Evolutionary conservation across 1,140 invertebrate species (phyloP), one percentile per base, ranked within the genome.

Genomic region (Drosophila nigromelanica): DNA sequence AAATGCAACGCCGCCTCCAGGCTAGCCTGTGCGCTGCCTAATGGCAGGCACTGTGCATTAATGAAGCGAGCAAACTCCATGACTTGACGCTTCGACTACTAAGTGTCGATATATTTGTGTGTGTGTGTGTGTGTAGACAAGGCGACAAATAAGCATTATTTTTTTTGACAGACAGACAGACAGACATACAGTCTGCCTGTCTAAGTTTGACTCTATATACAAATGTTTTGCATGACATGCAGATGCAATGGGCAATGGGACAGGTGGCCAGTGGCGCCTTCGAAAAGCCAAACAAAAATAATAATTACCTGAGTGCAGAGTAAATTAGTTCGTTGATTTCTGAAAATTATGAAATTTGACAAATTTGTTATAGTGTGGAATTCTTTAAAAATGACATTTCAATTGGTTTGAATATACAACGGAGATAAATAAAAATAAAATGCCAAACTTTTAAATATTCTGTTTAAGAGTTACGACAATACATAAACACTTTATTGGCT

Each of bases 31-130:
- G 37, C 59, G 14, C 18, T 14, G 47, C 56, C 52, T 85, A 78
- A 78, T 78, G 59, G 66, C 82, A 74, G 75, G 59, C 78, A 67
- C 63, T 68, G 75, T 82, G 66, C 71, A 67, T 87, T 86, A 86
- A 82, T 78, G 74, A 72, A 69, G 33, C 52, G 72, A 61, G 18
- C 64, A 63, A 68, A 68, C 68, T 69, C 67, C 82, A 87, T 81
- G 83, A 70, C 82, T 74, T 48, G 74, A 60, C 81, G 67, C 61
- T 78, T 24, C 21, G 21, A 2, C 61, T 55, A n/a, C 52, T 59
- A 35, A 61, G 37, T 11, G 35, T 48, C 54, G 39, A 35, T 7
- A 24, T 24, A 24, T 11, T 30, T 37, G 39, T 40, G 39, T 14
- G n/a, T 40, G n/a, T n/a, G 39, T 40, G 10, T 54, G 30, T 24